Evolutionary conservation across 2,113 vertebrate species (phyloP).

Genomic region (Ctenodactylus gundi): DNA sequence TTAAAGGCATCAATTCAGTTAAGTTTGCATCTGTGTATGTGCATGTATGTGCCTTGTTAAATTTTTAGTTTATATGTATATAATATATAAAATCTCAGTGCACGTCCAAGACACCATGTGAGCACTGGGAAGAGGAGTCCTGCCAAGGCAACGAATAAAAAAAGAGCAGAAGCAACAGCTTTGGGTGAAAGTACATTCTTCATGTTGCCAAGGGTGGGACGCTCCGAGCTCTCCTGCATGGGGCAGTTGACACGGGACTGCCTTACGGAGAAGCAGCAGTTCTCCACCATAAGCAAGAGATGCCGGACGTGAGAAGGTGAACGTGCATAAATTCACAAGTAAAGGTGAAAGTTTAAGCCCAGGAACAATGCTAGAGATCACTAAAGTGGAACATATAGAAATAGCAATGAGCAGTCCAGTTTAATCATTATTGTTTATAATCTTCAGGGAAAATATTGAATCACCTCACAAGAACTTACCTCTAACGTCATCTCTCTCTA

Average conservation of each 20-base stretch:
- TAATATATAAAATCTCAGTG: not conserved
- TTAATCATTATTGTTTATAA: not conserved
- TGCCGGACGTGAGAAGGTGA: not conserved
- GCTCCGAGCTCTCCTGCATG: rapidly evolving
- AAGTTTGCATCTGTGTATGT: not conserved
- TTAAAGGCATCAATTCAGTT: not conserved
- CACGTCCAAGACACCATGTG: too few species aligned
- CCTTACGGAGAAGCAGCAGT: not conserved
- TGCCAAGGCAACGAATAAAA: not conserved
- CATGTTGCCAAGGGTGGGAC: not conserved
- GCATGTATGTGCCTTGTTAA: not conserved
- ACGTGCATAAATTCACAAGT: not conserved
- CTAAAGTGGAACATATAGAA: not conserved
- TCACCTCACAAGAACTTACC: too few species aligned
- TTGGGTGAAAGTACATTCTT: too few species aligned
- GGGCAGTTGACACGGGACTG: not conserved
- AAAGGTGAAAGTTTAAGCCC: not conserved
- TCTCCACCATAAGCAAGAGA: not conserved
- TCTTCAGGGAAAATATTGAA: not conserved
- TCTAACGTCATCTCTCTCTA: too few species aligned
- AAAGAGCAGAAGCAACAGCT: not conserved
- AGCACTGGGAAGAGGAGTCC: not conserved
- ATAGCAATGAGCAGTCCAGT: not conserved
- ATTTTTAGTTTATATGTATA: not conserved
- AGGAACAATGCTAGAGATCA: rapidly evolving